Evolutionary conservation across 2,797 vertebrate species (phyloP).

Genomic region (Poecilia picta): DNA sequence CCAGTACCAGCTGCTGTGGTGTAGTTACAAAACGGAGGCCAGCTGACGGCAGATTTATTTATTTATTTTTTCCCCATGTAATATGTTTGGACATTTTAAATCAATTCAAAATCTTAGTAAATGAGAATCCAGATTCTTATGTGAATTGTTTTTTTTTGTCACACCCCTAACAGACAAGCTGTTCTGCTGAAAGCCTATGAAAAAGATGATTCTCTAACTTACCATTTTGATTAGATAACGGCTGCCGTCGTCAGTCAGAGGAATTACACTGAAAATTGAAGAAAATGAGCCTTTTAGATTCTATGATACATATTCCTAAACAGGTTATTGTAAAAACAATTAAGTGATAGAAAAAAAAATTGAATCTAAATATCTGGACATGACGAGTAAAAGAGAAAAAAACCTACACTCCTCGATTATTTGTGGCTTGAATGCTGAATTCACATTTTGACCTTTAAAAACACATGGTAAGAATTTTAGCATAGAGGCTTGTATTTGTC

Average conservation of each 20-base stretch:
- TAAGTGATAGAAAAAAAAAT: background rate
- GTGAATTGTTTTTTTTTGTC: too few species aligned
- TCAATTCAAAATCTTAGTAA: too few species aligned
- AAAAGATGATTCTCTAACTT: slow-evolving; percentile 58
- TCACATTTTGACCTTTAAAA: slow-evolving; percentile 84
- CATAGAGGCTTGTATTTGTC: background rate
- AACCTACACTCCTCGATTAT: slow-evolving; percentile 90
- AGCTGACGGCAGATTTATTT: too few species aligned
- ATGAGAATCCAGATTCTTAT: too few species aligned
- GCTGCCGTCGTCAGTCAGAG: slow-evolving; percentile 85
- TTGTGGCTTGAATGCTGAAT: slow-evolving; percentile 93
- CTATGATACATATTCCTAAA: background rate
- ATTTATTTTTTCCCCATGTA: too few species aligned
- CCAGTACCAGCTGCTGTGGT: too few species aligned
- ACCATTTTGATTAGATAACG: slow-evolving; percentile 92
- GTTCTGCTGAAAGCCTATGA: background rate
- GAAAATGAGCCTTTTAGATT: background rate
- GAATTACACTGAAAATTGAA: slow-evolving; percentile 81
- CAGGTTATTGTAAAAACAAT: background rate
- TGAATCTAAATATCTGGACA: background rate
- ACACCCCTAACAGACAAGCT: background rate
- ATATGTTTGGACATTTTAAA: too few species aligned
- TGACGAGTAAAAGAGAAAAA: background rate
- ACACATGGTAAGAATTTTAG: slow-evolving; percentile 11
- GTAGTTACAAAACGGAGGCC: too few species aligned